Percentiles rank a stretch among this genome's conserved stretches.
Evolutionary conservation across 2,797 vertebrate species (phyloP).

Genomic region (Pseudomugil gertrudae): DNA sequence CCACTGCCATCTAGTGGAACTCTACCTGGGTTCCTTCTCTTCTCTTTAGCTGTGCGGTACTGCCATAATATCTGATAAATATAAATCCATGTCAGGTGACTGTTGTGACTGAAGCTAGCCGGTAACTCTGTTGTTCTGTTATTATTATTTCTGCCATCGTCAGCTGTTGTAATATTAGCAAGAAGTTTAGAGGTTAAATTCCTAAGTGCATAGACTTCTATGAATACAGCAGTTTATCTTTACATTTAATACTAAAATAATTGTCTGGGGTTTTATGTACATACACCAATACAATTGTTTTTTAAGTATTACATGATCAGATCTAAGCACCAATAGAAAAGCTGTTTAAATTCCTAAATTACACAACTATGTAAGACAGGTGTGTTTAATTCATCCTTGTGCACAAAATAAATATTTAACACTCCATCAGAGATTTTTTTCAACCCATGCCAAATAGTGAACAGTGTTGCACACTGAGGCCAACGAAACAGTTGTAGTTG

Average conservation of each 20-base stretch:
- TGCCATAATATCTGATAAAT: background rate
- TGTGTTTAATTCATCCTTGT: background rate
- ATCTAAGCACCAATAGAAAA: constrained; percentile 11
- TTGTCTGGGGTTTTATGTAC: background rate
- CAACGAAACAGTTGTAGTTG: constrained; percentile 20
- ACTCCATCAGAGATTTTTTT: background rate
- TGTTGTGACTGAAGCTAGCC: background rate
- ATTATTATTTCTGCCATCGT: constrained; percentile 1
- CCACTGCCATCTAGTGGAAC: constrained; percentile 68
- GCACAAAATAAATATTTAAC: background rate
- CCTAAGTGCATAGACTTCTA: background rate
- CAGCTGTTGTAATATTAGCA: constrained; percentile 1
- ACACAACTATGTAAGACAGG: background rate
- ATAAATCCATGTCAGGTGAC: background rate
- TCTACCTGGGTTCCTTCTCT: background rate
- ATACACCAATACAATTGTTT: background rate
- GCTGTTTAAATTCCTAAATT: background rate
- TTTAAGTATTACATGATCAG: background rate
- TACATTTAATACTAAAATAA: constrained; percentile 10
- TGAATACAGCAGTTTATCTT: background rate
- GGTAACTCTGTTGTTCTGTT: background rate
- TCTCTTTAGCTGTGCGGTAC: background rate
- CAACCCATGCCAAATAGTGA: background rate
- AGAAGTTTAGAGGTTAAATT: background rate
- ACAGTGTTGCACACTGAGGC: constrained; percentile 26